These are phyloP conservation scores for Drosophila sproati DNA, from an alignment of 1,140 invertebrate species.

Conservation along the genomic window DNA sequence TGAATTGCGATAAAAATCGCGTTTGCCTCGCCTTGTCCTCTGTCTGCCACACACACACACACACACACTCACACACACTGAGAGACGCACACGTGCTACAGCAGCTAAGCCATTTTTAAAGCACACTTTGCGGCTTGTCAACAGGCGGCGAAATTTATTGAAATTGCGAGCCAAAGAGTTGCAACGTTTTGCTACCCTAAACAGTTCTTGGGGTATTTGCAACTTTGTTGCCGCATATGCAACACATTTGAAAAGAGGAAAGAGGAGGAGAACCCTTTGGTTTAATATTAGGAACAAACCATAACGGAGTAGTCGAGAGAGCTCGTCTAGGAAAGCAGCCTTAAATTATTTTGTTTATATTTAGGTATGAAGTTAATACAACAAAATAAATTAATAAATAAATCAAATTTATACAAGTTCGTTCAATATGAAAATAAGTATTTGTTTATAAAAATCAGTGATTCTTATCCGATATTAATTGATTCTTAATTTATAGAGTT, in stretches of 20 bases:
- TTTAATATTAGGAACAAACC: no score
- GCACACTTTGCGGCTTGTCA: slow-evolving; percentile 80
- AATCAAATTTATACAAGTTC: no score
- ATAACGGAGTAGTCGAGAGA: no score
- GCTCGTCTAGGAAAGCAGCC: no score
- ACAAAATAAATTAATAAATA: not conserved
- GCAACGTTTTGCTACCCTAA: slow-evolving; percentile 12
- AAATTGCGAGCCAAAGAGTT: slow-evolving; percentile 73
- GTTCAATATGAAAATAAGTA: no score
- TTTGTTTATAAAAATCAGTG: no score
- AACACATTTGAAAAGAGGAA: not conserved
- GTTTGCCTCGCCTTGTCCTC: slow-evolving; percentile 63
- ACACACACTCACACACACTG: slow-evolving; percentile 12
- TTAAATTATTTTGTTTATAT: no score
- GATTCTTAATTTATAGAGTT: no score
- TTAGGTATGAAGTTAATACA: no score
- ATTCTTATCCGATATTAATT: no score
- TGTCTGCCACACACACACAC: slow-evolving; percentile 35
- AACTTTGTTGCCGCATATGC: not conserved
- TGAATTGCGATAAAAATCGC: slow-evolving; percentile 82
- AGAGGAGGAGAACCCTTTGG: not conserved
- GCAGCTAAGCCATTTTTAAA: slow-evolving; percentile 70
- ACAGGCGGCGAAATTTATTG: slow-evolving; percentile 75
- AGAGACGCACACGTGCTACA: slow-evolving; percentile 3
- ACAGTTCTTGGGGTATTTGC: not conserved